Conservation (phyloP, 1,140 invertebrate genomes). For the Drosophila suzukii region DNA sequence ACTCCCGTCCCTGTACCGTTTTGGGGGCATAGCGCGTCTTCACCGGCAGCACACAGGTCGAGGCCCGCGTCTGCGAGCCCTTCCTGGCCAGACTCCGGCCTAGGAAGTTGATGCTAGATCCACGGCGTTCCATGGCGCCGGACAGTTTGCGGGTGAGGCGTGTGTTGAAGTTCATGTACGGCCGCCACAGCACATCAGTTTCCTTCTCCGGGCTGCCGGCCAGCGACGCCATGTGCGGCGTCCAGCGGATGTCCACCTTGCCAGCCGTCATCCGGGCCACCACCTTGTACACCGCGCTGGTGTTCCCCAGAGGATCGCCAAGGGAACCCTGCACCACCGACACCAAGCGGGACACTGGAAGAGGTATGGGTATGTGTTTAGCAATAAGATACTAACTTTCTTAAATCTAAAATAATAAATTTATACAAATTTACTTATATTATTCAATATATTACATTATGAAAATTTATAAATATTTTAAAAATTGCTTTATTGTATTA, state of each 20-base stretch:
- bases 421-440: no score
- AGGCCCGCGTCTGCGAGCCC: background rate
- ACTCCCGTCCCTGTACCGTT: background rate
- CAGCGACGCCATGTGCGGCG: background rate
- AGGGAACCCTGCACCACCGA: background rate
- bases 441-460: no score
- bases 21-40: slow-evolving; percentile 5
- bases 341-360: background rate
- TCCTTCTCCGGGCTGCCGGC: no score
- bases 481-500: background rate
- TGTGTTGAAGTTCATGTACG: background rate
- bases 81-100: background rate
- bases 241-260: background rate
- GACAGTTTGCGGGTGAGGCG: slow-evolving; percentile 14
- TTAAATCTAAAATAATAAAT: no score
- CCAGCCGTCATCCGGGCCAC: background rate
- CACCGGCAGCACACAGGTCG: background rate
- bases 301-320: no score
- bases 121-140: background rate
- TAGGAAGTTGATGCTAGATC: slow-evolving; percentile 5
- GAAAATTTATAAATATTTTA: background rate
- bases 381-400: no score
- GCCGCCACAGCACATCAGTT: background rate
- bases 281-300: background rate
- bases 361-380: no score